Percentiles rank a stretch among this genome's conserved stretches.
Conservation (phyloP, 2,797 vertebrate genomes). For the Semotilus atromaculatus region DNA sequence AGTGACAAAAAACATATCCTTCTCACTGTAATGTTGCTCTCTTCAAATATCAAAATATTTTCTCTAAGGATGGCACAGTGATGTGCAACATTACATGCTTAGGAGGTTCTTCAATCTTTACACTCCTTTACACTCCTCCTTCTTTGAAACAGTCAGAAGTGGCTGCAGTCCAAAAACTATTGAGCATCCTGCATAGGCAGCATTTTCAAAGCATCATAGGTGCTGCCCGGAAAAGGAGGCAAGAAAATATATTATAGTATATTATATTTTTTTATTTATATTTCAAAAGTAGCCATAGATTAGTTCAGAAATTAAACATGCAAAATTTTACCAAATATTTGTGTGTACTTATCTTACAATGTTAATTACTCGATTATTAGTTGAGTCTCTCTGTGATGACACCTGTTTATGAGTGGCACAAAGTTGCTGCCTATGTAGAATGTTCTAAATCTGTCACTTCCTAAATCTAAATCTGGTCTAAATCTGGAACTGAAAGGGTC, state of each 20-base stretch:
- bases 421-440: not conserved
- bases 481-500: too few species aligned
- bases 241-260: not conserved
- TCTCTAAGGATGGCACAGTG: conserved; percentile 48
- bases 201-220: conserved; percentile 1
- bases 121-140: conserved; percentile 36
- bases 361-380: not conserved
- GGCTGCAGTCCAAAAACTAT: not conserved
- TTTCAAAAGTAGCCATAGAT: not conserved
- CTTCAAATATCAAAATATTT: conserved; percentile 51
- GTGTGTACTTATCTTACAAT: not conserved
- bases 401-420: not conserved
- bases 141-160: conserved; percentile 26
- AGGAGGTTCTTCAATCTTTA: conserved; percentile 64
- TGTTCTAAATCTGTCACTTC: not conserved
- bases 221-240: not conserved
- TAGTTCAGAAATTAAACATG: not conserved
- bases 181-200: not conserved
- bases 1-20: conserved; percentile 34
- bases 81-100: conserved; percentile 63
- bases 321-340: not conserved
- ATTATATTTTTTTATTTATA: not conserved
- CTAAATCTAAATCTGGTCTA: too few species aligned
- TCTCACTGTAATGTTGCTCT: conserved; percentile 1
- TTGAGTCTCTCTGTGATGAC: not conserved